Conservation (phyloP, 37 sponge, comb jelly and placozoan species). For the Chondrosia reniformis region DNA sequence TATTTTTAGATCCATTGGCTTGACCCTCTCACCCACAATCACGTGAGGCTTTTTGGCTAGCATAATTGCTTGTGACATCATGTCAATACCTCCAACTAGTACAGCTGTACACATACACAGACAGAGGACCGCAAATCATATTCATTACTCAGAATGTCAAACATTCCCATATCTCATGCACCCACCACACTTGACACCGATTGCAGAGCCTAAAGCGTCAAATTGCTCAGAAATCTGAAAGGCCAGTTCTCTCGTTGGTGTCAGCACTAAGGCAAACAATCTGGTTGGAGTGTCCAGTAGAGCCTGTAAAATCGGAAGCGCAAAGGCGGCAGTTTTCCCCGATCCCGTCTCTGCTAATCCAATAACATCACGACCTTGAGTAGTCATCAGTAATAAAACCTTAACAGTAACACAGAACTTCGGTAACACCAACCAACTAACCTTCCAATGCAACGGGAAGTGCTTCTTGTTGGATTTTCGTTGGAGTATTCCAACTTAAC, state of each 20-base stretch:
- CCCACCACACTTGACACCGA: conserved; percentile 92
- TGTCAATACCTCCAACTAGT: conserved; percentile 92
- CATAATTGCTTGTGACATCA: conserved; percentile 93
- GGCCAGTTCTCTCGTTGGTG: conserved; percentile 96
- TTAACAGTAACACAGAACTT: background rate
- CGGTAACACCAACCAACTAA: background rate
- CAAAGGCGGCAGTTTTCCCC: conserved; percentile 97
- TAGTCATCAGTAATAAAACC: background rate
- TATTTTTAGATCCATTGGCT: too few species aligned
- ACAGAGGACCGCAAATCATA: background rate
- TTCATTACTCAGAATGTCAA: background rate
- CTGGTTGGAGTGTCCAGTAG: conserved; percentile 83
- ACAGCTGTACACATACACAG: conserved; percentile 48
- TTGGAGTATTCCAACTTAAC: conserved; percentile 86
- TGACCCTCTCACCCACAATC: conserved; percentile 58
- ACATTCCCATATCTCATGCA: background rate
- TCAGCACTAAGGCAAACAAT: conserved; percentile 93
- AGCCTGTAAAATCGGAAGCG: conserved; percentile 90
- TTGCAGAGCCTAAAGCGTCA: conserved; percentile 82
- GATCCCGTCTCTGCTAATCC: conserved; percentile 98
- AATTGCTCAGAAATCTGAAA: conserved; percentile 97
- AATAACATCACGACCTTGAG: conserved; percentile 83
- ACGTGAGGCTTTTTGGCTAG: conserved; percentile 97
- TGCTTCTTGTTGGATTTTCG: conserved; percentile 88
- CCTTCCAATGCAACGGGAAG: conserved; percentile 89